These are phyloP conservation scores for Threskiornis aethiopicus DNA, from an alignment of 2,797 vertebrate species.

Conservation along the genomic window DNA sequence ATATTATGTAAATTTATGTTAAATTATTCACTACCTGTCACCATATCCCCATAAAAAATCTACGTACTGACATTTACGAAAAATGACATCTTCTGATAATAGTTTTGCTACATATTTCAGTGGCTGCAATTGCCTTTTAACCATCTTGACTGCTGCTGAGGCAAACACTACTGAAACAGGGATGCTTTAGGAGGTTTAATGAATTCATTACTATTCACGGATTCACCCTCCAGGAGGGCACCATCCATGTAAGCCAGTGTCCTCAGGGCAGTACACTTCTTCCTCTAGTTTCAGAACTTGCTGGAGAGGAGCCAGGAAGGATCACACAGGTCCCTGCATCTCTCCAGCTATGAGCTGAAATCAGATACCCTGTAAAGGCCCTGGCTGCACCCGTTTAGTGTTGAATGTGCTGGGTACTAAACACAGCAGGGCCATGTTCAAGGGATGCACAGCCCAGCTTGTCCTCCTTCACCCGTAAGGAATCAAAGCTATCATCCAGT, in stretches of 20 bases:
- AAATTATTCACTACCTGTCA: slow-evolving; percentile 79
- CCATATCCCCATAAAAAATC: slow-evolving; percentile 74
- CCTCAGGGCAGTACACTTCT: background rate
- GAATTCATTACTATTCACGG: slow-evolving; percentile 40
- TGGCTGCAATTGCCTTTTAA: slow-evolving; percentile 53
- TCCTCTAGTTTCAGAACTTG: background rate
- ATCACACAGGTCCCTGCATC: background rate
- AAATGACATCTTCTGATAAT: slow-evolving; percentile 76
- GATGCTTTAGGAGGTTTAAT: slow-evolving; percentile 13
- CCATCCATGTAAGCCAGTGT: background rate
- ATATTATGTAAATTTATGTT: slow-evolving; percentile 81
- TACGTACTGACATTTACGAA: slow-evolving; percentile 73
- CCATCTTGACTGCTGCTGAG: slow-evolving; percentile 44
- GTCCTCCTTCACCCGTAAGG: rapidly evolving
- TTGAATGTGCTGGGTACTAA: background rate
- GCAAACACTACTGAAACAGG: slow-evolving; percentile 14
- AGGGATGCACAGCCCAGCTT: background rate
- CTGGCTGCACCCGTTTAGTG: background rate
- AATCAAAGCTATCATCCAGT: background rate
- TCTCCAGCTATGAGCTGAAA: background rate
- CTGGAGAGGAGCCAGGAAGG: background rate
- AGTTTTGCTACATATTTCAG: slow-evolving; percentile 58
- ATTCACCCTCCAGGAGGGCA: slow-evolving; percentile 32
- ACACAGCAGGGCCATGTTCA: background rate
- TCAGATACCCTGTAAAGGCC: background rate